These are phyloP conservation scores for Barypeithes pellucidus DNA, from an alignment of 2,888 invertebrate species.

Conservation along the genomic window DNA sequence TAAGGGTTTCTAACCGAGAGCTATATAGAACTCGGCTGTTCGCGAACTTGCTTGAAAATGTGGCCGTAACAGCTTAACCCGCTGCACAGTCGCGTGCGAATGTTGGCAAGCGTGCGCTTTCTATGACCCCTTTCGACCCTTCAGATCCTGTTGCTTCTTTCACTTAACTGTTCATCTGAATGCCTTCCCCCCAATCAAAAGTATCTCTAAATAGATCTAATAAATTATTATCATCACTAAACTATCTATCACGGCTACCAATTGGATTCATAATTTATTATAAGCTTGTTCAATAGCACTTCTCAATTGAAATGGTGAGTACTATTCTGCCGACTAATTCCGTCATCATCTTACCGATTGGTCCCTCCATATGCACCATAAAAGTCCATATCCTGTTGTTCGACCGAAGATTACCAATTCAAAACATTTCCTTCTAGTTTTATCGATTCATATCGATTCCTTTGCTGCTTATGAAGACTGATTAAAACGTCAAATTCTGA, in stretches of 20 bases:
- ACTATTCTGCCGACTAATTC: too few species aligned
- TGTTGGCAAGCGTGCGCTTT: conserved; percentile 71
- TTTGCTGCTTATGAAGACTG: too few species aligned
- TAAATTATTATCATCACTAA: conserved; percentile 35
- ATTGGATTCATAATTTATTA: too few species aligned
- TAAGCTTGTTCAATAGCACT: too few species aligned
- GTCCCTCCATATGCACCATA: too few species aligned
- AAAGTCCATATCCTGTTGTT: too few species aligned
- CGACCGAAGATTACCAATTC: too few species aligned
- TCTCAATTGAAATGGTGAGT: too few species aligned
- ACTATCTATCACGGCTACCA: background rate
- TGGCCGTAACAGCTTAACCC: conserved; percentile 67
- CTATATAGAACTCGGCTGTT: conserved; percentile 60
- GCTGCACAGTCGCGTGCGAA: conserved; percentile 69
- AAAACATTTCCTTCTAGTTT: too few species aligned
- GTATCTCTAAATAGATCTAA: conserved; percentile 46
- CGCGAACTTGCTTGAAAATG: conserved; percentile 66
- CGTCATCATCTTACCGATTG: too few species aligned
- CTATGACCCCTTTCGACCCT: conserved; percentile 72
- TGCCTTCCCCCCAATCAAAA: conserved; percentile 59
- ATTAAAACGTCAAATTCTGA: too few species aligned
- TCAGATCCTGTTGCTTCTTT: conserved; percentile 70
- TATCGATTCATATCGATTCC: too few species aligned
- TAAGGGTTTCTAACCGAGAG: conserved; percentile 43
- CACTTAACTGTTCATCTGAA: conserved; percentile 68